Percentiles rank a stretch among this genome's conserved stretches.
phyloP scores from a whole-genome alignment of 2,888 invertebrate species.

The Eupithecia subumbrata region DNA sequence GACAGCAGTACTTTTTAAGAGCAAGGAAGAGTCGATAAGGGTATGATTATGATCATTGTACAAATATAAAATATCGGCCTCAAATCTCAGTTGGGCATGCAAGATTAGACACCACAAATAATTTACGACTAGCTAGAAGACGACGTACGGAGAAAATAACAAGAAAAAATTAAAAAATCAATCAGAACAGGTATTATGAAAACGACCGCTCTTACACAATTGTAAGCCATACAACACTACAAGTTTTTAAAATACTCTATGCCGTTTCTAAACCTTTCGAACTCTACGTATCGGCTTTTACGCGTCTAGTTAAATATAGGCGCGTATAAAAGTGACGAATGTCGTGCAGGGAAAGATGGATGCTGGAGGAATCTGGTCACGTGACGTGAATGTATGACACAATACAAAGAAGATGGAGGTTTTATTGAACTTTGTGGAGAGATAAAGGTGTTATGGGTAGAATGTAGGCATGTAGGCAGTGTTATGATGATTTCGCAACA shows the following conservation, averaged over 20 bases:
- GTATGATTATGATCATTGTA: too few species aligned
- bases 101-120: not conserved
- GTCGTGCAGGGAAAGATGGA: constrained; percentile 63
- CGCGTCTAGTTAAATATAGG: constrained; percentile 77
- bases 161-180: not conserved
- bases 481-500: not conserved
- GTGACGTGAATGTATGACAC: constrained; percentile 47
- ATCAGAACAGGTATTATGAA: not conserved
- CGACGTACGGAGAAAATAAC: not conserved
- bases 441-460: constrained; percentile 7
- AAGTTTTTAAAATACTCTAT: not conserved
- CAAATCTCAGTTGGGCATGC: too few species aligned
- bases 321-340: constrained; percentile 78
- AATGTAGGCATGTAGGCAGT: not conserved
- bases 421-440: constrained; percentile 30
- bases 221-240: not conserved
- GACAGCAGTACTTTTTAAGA: too few species aligned
- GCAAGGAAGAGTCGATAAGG: too few species aligned
- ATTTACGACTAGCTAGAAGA: not conserved
- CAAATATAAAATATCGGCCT: too few species aligned
- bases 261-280: constrained; percentile 43
- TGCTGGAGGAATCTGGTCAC: constrained; percentile 49
- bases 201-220: not conserved
- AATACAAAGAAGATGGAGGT: constrained; percentile 32
- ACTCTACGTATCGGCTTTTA: constrained; percentile 69